Conservation (phyloP, 1,140 invertebrate genomes). For the Drosophila chauvacae region DNA sequence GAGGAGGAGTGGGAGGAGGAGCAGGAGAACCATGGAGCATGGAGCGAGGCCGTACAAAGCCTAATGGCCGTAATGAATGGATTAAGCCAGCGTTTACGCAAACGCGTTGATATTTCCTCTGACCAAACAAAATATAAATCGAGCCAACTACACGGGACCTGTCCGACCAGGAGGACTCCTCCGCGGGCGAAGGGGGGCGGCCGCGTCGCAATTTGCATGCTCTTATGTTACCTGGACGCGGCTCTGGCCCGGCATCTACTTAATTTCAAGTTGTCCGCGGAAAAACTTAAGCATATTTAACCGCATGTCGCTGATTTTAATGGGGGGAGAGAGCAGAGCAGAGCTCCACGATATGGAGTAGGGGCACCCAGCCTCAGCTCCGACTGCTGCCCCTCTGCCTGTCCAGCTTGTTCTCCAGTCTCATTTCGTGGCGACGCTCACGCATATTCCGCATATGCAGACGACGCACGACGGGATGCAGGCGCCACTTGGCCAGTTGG, state of each 20-base stretch:
- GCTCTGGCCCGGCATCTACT: conserved; percentile 63
- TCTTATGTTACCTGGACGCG: conserved; percentile 17
- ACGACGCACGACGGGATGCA: conserved; percentile 81
- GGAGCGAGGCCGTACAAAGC: conserved; percentile 51
- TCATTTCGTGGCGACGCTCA: conserved; percentile 68
- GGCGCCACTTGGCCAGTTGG: conserved; percentile 71
- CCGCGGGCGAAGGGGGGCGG: background rate
- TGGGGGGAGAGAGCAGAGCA: conserved; percentile 19
- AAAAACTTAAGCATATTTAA: conserved; percentile 82
- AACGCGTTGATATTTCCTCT: conserved; percentile 77
- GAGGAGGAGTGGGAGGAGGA: background rate
- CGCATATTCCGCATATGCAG: conserved; percentile 83
- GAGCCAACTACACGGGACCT: conserved; percentile 61
- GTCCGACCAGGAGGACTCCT: conserved; percentile 12
- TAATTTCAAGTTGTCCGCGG: conserved; percentile 80
- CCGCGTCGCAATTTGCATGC: conserved; percentile 48
- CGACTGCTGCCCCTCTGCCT: background rate
- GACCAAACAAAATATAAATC: conserved; percentile 82
- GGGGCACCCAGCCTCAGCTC: background rate
- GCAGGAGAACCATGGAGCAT: background rate
- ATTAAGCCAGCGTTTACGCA: conserved; percentile 77
- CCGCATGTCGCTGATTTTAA: conserved; percentile 79
- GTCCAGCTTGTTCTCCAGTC: conserved; percentile 56
- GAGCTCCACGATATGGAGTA: conserved; percentile 13
- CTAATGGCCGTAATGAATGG: conserved; percentile 81